phyloP scores from a whole-genome alignment of 2,888 invertebrate genomes.

The Perithous albicinctus region DNA sequence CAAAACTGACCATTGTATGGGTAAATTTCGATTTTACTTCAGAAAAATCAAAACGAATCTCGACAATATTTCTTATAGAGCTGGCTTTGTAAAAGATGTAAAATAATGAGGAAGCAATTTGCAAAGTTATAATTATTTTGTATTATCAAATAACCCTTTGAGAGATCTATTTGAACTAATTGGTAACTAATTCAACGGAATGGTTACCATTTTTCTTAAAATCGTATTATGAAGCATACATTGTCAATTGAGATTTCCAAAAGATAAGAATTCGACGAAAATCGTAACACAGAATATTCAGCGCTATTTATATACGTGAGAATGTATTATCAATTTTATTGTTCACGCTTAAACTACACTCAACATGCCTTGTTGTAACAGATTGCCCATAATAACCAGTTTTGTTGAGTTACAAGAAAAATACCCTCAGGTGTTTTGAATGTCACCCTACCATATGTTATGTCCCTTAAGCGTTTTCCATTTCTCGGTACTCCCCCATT shows the following conservation, averaged over 20 bases:
- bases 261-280: background rate
- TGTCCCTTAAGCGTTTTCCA: background rate
- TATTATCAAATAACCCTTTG: too few relatives aligned
- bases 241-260: background rate
- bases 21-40: too few relatives aligned
- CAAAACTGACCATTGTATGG: too few relatives aligned
- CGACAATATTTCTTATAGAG: too few relatives aligned
- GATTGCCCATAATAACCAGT: constrained; percentile 7
- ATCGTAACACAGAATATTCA: background rate
- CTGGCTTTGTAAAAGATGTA: too few relatives aligned
- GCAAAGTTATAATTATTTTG: too few relatives aligned
- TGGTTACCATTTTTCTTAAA: too few relatives aligned
- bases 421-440: constrained; percentile 5
- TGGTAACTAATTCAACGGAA: too few relatives aligned
- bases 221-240: too few relatives aligned
- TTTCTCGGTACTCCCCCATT: background rate
- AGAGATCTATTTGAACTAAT: too few relatives aligned
- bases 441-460: background rate
- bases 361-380: background rate
- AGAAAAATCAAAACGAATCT: too few relatives aligned
- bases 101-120: too few relatives aligned
- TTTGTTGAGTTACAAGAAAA: background rate
- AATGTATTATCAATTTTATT: background rate
- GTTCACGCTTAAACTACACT: background rate
- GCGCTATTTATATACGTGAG: background rate